These are phyloP conservation scores for Drosophila mettleri DNA, from an alignment of 2,888 invertebrate species.

Conservation along the genomic window DNA sequence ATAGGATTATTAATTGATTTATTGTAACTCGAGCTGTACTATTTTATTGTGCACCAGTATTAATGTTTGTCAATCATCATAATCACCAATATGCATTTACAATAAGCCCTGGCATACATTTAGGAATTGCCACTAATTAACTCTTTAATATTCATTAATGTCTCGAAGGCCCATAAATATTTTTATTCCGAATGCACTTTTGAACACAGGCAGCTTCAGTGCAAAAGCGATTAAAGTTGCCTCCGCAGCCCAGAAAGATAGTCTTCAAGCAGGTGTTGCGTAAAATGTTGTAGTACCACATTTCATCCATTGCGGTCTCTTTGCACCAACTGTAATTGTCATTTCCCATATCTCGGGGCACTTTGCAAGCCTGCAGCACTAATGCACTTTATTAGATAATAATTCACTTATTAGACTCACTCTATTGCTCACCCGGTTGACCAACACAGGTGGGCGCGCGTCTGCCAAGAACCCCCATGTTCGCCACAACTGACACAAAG, in stretches of 20 bases:
- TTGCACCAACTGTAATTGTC: slow-evolving; percentile 14
- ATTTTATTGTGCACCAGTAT: neutral
- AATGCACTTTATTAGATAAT: neutral
- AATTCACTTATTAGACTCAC: neutral
- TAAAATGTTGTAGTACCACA: slow-evolving; percentile 26
- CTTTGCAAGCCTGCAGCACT: neutral
- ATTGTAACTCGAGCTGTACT: neutral
- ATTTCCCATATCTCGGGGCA: slow-evolving; percentile 21
- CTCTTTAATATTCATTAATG: neutral
- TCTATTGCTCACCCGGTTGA: slow-evolving; percentile 12
- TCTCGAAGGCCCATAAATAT: neutral
- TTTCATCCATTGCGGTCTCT: neutral
- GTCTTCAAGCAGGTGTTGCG: slow-evolving; percentile 5
- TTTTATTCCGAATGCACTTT: neutral
- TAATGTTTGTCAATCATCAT: neutral
- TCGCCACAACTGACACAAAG: neutral
- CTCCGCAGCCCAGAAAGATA: slow-evolving; percentile 35
- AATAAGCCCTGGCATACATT: neutral
- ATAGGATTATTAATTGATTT: neutral
- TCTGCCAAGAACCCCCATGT: neutral
- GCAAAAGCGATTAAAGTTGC: slow-evolving; percentile 45
- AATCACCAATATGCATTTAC: neutral
- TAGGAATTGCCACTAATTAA: neutral
- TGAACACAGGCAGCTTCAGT: slow-evolving; percentile 3
- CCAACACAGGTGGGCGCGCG: slow-evolving; percentile 2